Evolutionary conservation across 2,113 vertebrate species (phyloP).

Genomic region (Nettapus auritus): DNA sequence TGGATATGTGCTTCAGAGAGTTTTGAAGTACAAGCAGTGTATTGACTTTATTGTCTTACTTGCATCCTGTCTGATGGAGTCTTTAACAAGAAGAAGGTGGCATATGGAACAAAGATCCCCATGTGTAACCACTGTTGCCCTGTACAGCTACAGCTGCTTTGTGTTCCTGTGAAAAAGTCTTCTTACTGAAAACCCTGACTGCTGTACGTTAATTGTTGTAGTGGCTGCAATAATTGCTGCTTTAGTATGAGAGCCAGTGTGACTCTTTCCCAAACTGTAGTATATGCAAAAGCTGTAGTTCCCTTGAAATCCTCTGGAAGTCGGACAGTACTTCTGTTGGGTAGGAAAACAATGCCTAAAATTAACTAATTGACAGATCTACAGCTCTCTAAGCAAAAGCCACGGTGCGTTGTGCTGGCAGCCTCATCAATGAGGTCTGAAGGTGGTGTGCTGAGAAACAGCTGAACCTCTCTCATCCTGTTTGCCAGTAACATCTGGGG

Average conservation of each 20-base stretch:
- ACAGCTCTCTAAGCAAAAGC: fast-evolving
- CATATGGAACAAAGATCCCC: background rate
- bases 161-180: background rate
- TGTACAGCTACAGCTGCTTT: background rate
- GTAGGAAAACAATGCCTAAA: background rate
- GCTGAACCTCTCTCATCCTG: background rate
- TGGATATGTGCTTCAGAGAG: background rate
- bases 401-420: fast-evolving
- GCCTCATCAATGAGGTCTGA: background rate
- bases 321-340: background rate
- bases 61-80: background rate
- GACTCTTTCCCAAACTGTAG: background rate
- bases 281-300: background rate
- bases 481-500: background rate
- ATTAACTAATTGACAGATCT: background rate
- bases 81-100: background rate
- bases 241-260: background rate
- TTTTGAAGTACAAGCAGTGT: background rate
- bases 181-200: background rate
- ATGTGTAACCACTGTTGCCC: background rate
- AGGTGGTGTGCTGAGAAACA: background rate
- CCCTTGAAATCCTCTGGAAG: background rate
- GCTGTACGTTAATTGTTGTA: background rate
- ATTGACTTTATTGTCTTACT: background rate
- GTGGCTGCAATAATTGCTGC: background rate